These are phyloP conservation scores for Conchocele bisecta DNA, from an alignment of 2,888 invertebrate genomes.

Conservation along the genomic window DNA sequence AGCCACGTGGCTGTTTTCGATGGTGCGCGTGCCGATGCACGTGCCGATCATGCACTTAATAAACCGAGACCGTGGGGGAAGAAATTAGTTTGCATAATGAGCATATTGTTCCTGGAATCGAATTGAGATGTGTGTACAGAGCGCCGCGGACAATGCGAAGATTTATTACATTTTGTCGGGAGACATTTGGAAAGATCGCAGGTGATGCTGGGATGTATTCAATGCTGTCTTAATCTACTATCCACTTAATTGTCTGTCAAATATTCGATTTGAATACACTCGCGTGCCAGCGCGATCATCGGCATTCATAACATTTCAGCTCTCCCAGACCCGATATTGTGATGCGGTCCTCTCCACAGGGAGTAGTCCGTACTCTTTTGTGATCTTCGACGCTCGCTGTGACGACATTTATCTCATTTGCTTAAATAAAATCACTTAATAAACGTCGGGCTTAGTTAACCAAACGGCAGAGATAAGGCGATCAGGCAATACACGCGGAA, in stretches of 20 bases:
- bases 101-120: conserved; percentile 53
- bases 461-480: conserved; percentile 52
- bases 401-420: conserved; percentile 56
- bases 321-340: conserved; percentile 32
- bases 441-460: conserved; percentile 51
- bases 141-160: conserved; percentile 53
- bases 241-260: conserved; percentile 44
- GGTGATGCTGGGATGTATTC: conserved; percentile 19
- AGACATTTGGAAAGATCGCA: conserved; percentile 49
- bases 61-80: conserved; percentile 34
- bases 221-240: conserved; percentile 37
- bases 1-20: conserved; percentile 38
- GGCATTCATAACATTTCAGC: conserved; percentile 40
- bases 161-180: conserved; percentile 59
- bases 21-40: conserved; percentile 46
- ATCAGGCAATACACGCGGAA: conserved; percentile 32
- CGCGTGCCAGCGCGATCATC: conserved; percentile 50
- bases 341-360: conserved; percentile 42
- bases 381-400: conserved; percentile 46
- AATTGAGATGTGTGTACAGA: conserved; percentile 43
- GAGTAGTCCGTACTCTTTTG: conserved; percentile 53
- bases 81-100: conserved; percentile 62
- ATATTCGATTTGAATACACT: conserved; percentile 56
- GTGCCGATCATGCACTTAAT: conserved; percentile 50
- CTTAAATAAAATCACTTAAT: conserved; percentile 51